Base-by-base conservation (phyloP, 1,140 invertebrate species). In the Drosophila kanapiae region DNA sequence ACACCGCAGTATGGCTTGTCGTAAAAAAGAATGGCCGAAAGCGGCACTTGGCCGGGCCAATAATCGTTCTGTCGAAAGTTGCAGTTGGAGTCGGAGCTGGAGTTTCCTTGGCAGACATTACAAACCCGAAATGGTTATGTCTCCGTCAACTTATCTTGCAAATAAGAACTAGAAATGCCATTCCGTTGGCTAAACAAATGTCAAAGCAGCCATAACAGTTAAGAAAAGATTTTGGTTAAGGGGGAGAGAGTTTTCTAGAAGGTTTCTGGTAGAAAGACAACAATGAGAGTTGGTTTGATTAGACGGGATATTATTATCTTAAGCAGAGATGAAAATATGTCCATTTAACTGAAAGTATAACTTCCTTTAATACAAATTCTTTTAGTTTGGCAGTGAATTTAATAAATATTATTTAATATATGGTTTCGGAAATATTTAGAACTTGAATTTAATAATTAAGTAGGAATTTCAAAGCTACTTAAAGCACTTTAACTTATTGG, bases 1-100 rank as follows among this genome's bases (percentile, higher is more conserved):
- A 37, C 64, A 42, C 61, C 59, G 58, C 61, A 51, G 53, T 40
- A 65, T 37, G 64, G 58, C 48, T 64, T 38, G 67, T 82, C 83
- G 80, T 87, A 87, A 87, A 86, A 77, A 67, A 57, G 68, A 84
- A 80, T 85, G 81, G 77, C 53, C 53, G 53, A 54, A 38, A 78
- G 79, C 69, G 67, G 72, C 84, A 84, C 72, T 88, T 87, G 76
- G 54, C 71, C 45, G 37, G 42, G 49, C 68, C 64, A 84, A 87
- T 87, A 87, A 87, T 62, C 80, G 68, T 83, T 88, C 57, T 38
- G 33, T 59, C 27, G 69, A 62, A 75, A 53, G 69, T 72, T 49
- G 29, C 43, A 54, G 33, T 37, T 11, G 9, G 4, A 18, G 16
- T 14, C 33, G 29, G 8, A 5, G 3, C n/a, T 9, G 5, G 43